These are phyloP conservation scores for Monochamus saltuarius DNA, from an alignment of 1,140 invertebrate species.

Conservation along the genomic window DNA sequence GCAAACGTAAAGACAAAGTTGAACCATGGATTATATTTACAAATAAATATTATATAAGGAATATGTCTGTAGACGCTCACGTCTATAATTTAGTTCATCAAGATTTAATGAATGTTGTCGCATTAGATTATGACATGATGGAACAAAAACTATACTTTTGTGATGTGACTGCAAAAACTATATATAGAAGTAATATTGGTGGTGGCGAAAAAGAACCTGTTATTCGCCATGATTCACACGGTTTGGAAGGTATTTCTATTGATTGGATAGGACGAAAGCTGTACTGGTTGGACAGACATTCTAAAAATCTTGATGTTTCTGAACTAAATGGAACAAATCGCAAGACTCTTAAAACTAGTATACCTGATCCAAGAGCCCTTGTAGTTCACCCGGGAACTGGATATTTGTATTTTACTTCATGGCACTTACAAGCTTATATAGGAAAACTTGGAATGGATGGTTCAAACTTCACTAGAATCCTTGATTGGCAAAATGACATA, in stretches of 20 bases:
- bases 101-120: constrained; percentile 95
- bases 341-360: constrained; percentile 82
- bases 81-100: constrained; percentile 88
- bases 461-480: constrained; percentile 82
- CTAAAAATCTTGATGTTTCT: constrained; percentile 88
- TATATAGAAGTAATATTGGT: constrained; percentile 71
- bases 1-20: constrained; percentile 81
- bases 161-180: constrained; percentile 92
- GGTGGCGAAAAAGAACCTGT: constrained; percentile 72
- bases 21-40: constrained; percentile 94
- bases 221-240: constrained; percentile 90
- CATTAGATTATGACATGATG: constrained; percentile 87
- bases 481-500: constrained; percentile 91
- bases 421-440: constrained; percentile 95
- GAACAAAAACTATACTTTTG: constrained; percentile 90
- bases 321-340: constrained; percentile 92
- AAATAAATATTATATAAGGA: constrained; percentile 97
- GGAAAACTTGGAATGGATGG: constrained; percentile 98
- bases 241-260: constrained; percentile 92
- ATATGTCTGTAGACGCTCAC: constrained; percentile 87
- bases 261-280: constrained; percentile 97
- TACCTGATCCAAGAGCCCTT: constrained; percentile 90
- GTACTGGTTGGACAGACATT: constrained; percentile 96
- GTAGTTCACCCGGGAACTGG: constrained; percentile 93
- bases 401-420: constrained; percentile 94